These are phyloP conservation scores for Listronotus bonariensis DNA, from an alignment of 1,140 invertebrate genomes.

Conservation along the genomic window DNA sequence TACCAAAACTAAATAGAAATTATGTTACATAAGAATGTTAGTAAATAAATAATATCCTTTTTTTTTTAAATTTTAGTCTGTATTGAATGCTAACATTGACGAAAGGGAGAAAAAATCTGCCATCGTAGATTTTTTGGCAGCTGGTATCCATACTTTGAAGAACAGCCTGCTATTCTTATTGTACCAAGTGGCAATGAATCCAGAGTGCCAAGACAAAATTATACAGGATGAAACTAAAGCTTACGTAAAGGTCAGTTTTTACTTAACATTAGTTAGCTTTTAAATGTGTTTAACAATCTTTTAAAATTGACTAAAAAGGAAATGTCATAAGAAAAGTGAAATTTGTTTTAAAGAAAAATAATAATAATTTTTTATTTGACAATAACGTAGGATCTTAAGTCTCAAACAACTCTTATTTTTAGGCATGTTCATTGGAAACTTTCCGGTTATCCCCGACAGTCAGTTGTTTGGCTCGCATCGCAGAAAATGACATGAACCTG, in stretches of 20 bases:
- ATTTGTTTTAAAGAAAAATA: too few relatives aligned
- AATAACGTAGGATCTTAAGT: too few relatives aligned
- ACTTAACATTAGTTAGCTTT: too few relatives aligned
- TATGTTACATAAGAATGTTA: too few relatives aligned
- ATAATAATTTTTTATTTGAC: too few relatives aligned
- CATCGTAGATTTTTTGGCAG: constrained; percentile 84
- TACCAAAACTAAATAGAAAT: too few relatives aligned
- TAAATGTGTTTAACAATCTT: too few relatives aligned
- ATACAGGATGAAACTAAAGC: constrained; percentile 70
- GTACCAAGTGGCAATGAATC: constrained; percentile 73
- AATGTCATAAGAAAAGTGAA: too few relatives aligned
- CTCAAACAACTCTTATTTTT: too few relatives aligned
- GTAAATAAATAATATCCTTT: too few relatives aligned
- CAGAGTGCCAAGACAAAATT: constrained; percentile 72
- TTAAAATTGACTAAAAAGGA: too few relatives aligned
- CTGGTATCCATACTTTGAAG: constrained; percentile 83
- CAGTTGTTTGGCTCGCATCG: constrained; percentile 78
- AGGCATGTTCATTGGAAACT: constrained; percentile 83
- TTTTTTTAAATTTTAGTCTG: constrained; percentile 60
- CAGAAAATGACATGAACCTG: constrained; percentile 76
- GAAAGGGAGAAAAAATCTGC: constrained; percentile 81
- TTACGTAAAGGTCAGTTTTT: constrained; percentile 62
- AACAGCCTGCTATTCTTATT: constrained; percentile 81
- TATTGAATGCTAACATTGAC: constrained; percentile 73
- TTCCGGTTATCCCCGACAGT: constrained; percentile 84